Evolutionary conservation across 2,797 vertebrate species (phyloP), one percentile per base, ranked within the genome.

Genomic region (Otus scops): DNA sequence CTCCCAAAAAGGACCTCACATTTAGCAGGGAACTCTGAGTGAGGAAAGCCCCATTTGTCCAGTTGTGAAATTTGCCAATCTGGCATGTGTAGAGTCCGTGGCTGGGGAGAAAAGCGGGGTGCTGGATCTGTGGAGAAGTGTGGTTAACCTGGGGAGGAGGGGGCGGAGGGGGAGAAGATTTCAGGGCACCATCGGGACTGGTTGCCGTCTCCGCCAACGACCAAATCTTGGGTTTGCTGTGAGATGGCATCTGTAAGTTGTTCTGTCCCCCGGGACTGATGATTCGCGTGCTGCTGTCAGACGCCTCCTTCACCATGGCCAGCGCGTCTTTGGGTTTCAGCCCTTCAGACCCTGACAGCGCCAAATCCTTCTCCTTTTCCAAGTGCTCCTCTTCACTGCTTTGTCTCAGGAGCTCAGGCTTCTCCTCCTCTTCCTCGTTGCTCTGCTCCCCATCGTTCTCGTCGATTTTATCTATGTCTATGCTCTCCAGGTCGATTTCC

Each of bases 71-170:
- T 98, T 99, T 99, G 94, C 99, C 99, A 94, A 99, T 99, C 97
- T 99, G 99, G 96, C 99, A 99, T 3, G 99, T 99, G 98, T 99
- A 99, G 89, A 99, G 99, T 99, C 99, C 99, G 88, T 99, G 99
- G 97, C 99, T 99, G 75, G 99, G 98, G 54, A 99, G 98, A 95
- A 99, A 99, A 92, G 99, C 99, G 0, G 99, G 99, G 92, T 99
- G 99, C 73, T 99, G 99, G 85, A 99, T 98, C 95, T 99, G 99
- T 50, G 99, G 70, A 47, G 98, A 98, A 69, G 98, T 97, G 88
- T 98, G 98, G 86, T 97, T 97, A 92, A 98, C 98, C 16, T 98
- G 98, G 24, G 98, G 96, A 8, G 98, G 98, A 36, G 99, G 47
- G 9, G 98, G 98, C 0, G 99, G 99, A 47, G 99, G 99, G 39